A percentile compares a stretch with the other conserved stretches of the same genome.
Evolutionary conservation across 2,888 invertebrate species (phyloP).

Genomic region (Stenotaenia linearis): DNA sequence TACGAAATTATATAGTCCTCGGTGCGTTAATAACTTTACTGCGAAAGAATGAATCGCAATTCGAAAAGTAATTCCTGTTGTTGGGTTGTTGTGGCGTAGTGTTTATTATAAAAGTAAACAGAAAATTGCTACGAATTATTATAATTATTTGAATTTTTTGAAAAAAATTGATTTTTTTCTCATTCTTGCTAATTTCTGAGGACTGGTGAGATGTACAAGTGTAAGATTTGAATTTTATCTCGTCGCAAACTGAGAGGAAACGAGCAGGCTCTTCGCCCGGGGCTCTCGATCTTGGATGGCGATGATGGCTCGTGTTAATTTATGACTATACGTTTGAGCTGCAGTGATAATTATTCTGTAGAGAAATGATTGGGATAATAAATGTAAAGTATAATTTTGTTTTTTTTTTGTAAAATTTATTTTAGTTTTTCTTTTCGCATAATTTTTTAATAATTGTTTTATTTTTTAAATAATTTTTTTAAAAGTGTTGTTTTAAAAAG

Average conservation of each 20-base stretch:
- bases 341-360: constrained; percentile 28
- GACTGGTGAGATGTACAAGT: background rate
- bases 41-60: background rate
- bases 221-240: constrained; percentile 9
- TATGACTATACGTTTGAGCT: constrained; percentile 16
- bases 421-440: too few species aligned
- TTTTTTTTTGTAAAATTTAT: background rate
- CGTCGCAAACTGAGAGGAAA: background rate
- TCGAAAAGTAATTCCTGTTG: background rate
- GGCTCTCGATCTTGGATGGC: background rate
- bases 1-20: background rate
- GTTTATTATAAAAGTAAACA: background rate
- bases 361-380: constrained; percentile 17
- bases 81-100: background rate
- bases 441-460: background rate
- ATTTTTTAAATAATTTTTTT: background rate
- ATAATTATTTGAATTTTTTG: background rate
- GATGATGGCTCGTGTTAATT: constrained; percentile 24
- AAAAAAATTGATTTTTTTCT: background rate
- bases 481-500: background rate
- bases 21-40: background rate
- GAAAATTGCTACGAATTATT: background rate
- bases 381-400: background rate
- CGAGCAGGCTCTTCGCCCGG: background rate
- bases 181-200: background rate